These are phyloP conservation scores for Clusia tigrina DNA, from an alignment of 2,888 invertebrate genomes.

Conservation along the genomic window DNA sequence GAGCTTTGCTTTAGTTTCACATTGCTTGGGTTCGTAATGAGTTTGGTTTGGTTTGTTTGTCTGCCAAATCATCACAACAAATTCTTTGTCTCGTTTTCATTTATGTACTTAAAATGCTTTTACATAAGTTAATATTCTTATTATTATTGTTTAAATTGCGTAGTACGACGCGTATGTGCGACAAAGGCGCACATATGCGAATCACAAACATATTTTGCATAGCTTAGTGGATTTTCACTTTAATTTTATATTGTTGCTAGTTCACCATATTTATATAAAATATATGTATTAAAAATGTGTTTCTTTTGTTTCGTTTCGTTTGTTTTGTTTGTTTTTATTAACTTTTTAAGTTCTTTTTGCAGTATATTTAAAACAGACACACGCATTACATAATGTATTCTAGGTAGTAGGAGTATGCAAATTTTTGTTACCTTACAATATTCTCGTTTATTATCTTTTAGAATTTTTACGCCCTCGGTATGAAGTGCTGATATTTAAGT, in stretches of 20 bases:
- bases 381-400: constrained; percentile 21
- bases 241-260: neutral
- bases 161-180: neutral
- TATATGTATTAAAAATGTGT: constrained; percentile 1
- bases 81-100: neutral
- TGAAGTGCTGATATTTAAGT: constrained; percentile 36
- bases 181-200: neutral
- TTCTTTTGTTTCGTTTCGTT: neutral
- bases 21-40: neutral
- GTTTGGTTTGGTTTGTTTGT: neutral
- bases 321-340: no score
- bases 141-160: constrained; percentile 7
- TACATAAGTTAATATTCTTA: constrained; percentile 2
- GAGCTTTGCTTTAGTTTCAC: constrained; percentile 1
- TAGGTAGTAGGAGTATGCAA: constrained; percentile 4
- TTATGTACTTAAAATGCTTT: constrained; percentile 7
- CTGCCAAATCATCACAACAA: neutral
- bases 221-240: neutral
- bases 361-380: constrained; percentile 17
- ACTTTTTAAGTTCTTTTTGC: no score
- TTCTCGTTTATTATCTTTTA: neutral
- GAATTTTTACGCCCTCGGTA: constrained; percentile 27
- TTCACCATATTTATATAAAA: neutral
- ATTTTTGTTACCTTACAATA: neutral
- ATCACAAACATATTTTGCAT: neutral